Evolutionary conservation across 2,888 invertebrate genomes (phyloP).

Genomic region (Zaprionus obscuricornis): DNA sequence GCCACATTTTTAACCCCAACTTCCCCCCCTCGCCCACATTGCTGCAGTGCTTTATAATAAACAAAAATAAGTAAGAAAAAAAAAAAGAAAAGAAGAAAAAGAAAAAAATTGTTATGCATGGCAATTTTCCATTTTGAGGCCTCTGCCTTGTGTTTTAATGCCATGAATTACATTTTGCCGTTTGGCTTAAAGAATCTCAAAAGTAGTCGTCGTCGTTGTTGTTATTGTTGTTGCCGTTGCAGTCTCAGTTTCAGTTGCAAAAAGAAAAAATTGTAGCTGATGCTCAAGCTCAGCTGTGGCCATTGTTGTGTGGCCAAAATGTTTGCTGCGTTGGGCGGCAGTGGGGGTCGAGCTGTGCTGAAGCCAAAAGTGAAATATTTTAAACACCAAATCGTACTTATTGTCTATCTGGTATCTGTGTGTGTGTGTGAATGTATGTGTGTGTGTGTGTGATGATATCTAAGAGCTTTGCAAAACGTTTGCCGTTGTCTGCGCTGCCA

Average conservation of each 20-base stretch:
- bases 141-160: slow-evolving; percentile 67
- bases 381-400: slow-evolving; percentile 65
- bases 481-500: slow-evolving; percentile 26
- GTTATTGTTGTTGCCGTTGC: neutral
- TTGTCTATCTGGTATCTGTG: slow-evolving; percentile 7
- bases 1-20: neutral
- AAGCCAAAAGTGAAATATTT: slow-evolving; percentile 79
- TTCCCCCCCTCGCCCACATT: neutral
- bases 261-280: slow-evolving; percentile 35
- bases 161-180: slow-evolving; percentile 67
- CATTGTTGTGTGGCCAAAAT: slow-evolving; percentile 44
- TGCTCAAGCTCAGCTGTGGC: slow-evolving; percentile 22
- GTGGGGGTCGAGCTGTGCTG: too few species aligned
- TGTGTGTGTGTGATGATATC: slow-evolving; percentile 44
- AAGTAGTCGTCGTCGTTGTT: slow-evolving; percentile 3
- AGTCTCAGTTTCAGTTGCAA: too few species aligned
- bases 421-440: neutral
- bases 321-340: slow-evolving; percentile 42
- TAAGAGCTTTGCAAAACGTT: slow-evolving; percentile 29
- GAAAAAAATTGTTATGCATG: slow-evolving; percentile 75
- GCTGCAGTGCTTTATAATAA: slow-evolving; percentile 67
- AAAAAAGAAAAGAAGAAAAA: slow-evolving; percentile 6
- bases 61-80: slow-evolving; percentile 27
- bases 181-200: slow-evolving; percentile 18
- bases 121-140: slow-evolving; percentile 79